Percentiles rank a stretch among this genome's conserved stretches.
phyloP scores from a whole-genome alignment of 2,888 invertebrate species.

The Carcina quercana region DNA sequence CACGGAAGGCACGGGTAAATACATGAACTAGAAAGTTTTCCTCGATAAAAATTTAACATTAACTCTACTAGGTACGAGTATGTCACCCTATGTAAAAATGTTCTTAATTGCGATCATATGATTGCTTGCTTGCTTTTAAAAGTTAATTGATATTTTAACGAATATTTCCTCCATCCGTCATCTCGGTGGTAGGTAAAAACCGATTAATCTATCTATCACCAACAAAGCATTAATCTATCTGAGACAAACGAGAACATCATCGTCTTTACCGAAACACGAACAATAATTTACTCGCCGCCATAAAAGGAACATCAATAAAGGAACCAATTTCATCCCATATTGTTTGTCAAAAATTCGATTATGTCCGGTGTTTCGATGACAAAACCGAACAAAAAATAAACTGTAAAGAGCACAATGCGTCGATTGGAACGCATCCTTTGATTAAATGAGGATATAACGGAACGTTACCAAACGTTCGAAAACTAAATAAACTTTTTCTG shows the following conservation, averaged over 20 bases:
- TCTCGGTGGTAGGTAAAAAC: conserved; percentile 9
- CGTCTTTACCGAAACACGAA: conserved; percentile 26
- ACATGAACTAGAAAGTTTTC: no score
- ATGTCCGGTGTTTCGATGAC: conserved; percentile 51
- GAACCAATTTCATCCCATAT: conserved; percentile 65
- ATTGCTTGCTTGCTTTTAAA: no score
- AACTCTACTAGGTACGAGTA: no score
- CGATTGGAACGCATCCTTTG: conserved; percentile 45
- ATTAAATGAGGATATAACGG: conserved; percentile 55
- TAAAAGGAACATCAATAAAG: conserved; percentile 53
- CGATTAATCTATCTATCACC: conserved; percentile 12
- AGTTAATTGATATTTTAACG: no score
- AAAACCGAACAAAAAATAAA: conserved; percentile 40
- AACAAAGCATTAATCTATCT: conserved; percentile 15
- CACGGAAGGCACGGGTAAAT: no score
- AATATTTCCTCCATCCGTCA: no score
- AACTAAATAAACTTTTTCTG: conserved; percentile 54
- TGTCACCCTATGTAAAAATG: no score
- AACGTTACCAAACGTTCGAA: conserved; percentile 44
- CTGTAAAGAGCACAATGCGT: conserved; percentile 26
- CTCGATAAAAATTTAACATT: no score
- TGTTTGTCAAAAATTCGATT: conserved; percentile 70
- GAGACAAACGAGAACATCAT: conserved; percentile 18
- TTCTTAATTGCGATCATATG: no score
- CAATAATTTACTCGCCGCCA: conserved; percentile 39